Conservation (phyloP, 2,797 vertebrate species). For the Apodemus agrarius region DNA sequence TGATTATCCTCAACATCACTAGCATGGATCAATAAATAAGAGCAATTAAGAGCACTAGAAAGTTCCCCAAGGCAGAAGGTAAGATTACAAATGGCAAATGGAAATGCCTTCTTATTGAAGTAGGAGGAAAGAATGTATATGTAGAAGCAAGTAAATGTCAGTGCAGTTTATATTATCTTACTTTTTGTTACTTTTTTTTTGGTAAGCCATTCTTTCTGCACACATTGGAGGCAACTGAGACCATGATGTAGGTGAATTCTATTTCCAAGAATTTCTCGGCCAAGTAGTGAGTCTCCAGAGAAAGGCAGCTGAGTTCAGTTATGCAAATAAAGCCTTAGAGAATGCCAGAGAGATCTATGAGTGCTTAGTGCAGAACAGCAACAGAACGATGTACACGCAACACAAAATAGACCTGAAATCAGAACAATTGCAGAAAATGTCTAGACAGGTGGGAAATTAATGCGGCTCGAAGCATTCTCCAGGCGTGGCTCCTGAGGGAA, state of each 20-base stretch:
- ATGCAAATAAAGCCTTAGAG: not conserved
- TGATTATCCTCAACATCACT: not conserved
- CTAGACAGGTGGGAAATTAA: not conserved
- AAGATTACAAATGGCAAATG: not conserved
- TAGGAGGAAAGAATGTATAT: not conserved
- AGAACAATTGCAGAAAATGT: not conserved
- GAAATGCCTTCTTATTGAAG: not conserved
- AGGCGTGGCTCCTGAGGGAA: not conserved
- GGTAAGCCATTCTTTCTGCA: not conserved
- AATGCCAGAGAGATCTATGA: not conserved
- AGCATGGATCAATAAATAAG: not conserved
- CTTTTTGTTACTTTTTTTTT: slow-evolving; percentile 30
- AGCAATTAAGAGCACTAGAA: not conserved
- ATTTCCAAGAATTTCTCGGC: not conserved
- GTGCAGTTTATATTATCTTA: not conserved
- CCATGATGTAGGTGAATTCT: not conserved
- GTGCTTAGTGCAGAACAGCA: not conserved
- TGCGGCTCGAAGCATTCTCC: not conserved
- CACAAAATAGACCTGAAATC: not conserved
- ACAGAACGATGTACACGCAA: not conserved
- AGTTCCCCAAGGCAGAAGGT: not conserved
- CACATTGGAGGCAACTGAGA: not conserved
- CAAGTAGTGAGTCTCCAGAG: slow-evolving; percentile 28
- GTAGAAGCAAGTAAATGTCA: not conserved
- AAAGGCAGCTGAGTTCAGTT: not conserved